Base-by-base conservation (phyloP, 92 coral and sea anemone genomes). In the Meandrina meandrites region DNA sequence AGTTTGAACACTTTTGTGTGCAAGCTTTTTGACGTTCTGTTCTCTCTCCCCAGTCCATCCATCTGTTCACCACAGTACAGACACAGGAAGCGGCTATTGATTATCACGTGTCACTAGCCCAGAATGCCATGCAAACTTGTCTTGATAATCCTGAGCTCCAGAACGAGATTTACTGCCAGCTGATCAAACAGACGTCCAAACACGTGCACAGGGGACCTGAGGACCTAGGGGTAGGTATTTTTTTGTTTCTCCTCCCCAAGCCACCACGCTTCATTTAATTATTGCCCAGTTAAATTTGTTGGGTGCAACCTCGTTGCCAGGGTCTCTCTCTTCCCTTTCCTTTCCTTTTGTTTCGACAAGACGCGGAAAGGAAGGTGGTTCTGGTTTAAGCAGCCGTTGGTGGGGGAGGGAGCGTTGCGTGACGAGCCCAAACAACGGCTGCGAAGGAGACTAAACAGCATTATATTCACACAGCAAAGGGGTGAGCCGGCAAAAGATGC, bases 51-150 rank as follows among this genome's bases (percentile, higher is more conserved):
- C 87, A 96, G 98, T 96, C 98, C 45, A 93, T 96, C 50, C 90
- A 91, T 68, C 86, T 97, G 70, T 97, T 97, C 82, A 95, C 97
- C 9, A 95, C 95, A 22, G 96, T 94, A 24, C 96, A 95, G 48
- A 93, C 94, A 76, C 97, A 93, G 75, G 98, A 93, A 82, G 91
- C 93, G 21, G 99, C 99, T 35, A 95, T 97, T 36, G 98, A 97
- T 80, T 97, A 97, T 58, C 99, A 97, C 93, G 99, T 97, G 94
- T 91, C 96, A 22, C 88, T 95, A 85, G 99, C 98, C 94, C 99
- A 97, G 96, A 97, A 97, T 97, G 99, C 99, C 75, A 90, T 95
- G 97, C 99, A 95, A 76, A 91, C 88, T 22, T 96, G 98, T 69
- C 81, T 97, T 54, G 93, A 86, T 83, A 86, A 93, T 31, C 95